Evolutionary conservation across 2,797 vertebrate species (phyloP).

Genomic region (Channallabes apus): DNA sequence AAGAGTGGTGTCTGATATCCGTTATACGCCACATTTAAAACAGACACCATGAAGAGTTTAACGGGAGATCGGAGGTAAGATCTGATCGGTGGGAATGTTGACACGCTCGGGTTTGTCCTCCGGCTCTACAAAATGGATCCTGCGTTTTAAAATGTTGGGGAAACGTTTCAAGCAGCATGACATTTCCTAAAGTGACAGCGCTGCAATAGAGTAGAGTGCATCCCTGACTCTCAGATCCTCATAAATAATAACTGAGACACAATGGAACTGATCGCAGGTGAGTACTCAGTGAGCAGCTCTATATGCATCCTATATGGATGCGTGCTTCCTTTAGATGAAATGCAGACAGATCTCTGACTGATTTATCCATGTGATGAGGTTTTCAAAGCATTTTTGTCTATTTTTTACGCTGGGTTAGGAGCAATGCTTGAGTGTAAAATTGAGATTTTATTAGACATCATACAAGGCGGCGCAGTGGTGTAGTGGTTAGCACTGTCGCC

Average conservation of each 20-base stretch:
- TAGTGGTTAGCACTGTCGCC: no score
- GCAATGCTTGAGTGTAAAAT: not conserved
- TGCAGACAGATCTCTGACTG: not conserved
- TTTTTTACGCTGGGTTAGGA: not conserved
- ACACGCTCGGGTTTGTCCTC: not conserved
- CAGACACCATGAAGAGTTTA: not conserved
- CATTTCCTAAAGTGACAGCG: not conserved
- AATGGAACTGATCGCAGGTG: constrained; percentile 1
- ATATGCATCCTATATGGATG: not conserved
- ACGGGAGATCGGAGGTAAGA: not conserved
- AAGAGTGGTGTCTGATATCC: no score
- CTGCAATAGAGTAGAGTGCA: constrained; percentile 11
- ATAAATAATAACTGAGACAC: constrained; percentile 1
- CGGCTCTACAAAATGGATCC: not conserved
- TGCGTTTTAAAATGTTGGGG: not conserved
- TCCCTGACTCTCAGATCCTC: not conserved
- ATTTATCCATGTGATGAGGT: not conserved
- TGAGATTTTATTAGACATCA: not conserved
- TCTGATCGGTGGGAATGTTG: not conserved
- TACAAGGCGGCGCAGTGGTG: no score
- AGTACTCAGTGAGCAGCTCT: no score
- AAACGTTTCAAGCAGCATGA: not conserved
- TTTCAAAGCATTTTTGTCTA: not conserved
- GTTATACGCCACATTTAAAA: not conserved
- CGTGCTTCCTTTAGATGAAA: not conserved